phyloP scores from a whole-genome alignment of 1,140 invertebrate genomes.

The Eueides isabella region DNA sequence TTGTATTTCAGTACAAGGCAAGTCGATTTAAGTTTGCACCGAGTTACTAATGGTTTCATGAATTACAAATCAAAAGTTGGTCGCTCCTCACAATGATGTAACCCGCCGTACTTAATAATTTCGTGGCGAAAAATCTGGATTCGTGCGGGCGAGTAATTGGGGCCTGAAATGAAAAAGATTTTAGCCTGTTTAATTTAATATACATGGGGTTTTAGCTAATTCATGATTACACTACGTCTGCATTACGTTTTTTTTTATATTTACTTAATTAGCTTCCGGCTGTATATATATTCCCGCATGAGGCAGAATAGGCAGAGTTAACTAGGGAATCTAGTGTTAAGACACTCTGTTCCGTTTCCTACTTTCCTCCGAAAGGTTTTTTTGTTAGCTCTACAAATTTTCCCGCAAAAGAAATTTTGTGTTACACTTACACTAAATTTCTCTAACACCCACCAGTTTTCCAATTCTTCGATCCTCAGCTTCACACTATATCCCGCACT shows the following conservation, averaged over 20 bases:
- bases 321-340: too few species aligned
- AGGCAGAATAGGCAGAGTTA: too few species aligned
- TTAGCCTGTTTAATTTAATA: neutral
- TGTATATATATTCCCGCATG: too few species aligned
- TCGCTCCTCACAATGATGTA: conserved; percentile 51
- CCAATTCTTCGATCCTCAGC: too few species aligned
- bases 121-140: conserved; percentile 14
- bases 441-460: too few species aligned
- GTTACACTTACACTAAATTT: too few species aligned
- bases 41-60: conserved; percentile 63
- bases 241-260: neutral
- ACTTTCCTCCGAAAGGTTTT: too few species aligned
- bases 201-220: neutral
- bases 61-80: conserved; percentile 61
- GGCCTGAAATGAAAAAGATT: neutral
- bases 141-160: neutral
- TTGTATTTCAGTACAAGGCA: conserved; percentile 57
- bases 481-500: too few species aligned
- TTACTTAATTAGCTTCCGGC: too few species aligned
- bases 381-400: too few species aligned
- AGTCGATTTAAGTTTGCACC: conserved; percentile 66
- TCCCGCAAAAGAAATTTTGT: too few species aligned
- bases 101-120: conserved; percentile 34
- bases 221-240: neutral
- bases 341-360: too few species aligned